A percentile compares a stretch with the other conserved stretches of the same genome.
Conservation (phyloP, 2,113 vertebrate genomes). For the Coptodon bakossiorum region DNA sequence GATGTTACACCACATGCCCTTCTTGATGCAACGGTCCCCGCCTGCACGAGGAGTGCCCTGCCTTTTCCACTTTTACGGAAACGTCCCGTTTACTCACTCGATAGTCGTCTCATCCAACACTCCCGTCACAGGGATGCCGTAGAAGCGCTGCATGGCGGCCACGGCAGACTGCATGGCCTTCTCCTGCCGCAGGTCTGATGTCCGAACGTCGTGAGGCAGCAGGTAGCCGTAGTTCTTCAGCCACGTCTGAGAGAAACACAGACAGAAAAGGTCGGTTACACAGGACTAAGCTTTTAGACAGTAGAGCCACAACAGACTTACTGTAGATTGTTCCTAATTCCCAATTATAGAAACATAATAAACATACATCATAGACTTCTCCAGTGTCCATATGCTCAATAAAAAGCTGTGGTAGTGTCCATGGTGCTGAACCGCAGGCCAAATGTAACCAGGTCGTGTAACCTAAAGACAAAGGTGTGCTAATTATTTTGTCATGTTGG, state of each 20-base stretch:
- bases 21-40: accelerated
- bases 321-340: neutral
- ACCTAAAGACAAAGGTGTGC: neutral
- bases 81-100: conserved; percentile 68
- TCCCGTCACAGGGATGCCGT: conserved; percentile 87
- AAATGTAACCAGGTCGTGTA: neutral
- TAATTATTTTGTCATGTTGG: neutral
- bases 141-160: conserved; percentile 89
- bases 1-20: neutral
- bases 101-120: conserved; percentile 85
- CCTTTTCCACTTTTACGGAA: accelerated
- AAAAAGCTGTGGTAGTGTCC: neutral
- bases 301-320: accelerated
- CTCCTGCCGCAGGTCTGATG: conserved; percentile 81
- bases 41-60: accelerated
- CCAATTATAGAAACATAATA: neutral
- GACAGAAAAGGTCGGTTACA: neutral
- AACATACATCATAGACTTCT: neutral
- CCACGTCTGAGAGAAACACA: conserved; percentile 75
- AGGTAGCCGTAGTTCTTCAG: conserved; percentile 89
- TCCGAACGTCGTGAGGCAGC: conserved; percentile 79
- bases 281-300: neutral
- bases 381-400: neutral
- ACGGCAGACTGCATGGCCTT: conserved; percentile 87
- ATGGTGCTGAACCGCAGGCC: neutral